These are phyloP conservation scores for Papilio demoleus DNA, from an alignment of 2,888 invertebrate genomes.

Conservation along the genomic window DNA sequence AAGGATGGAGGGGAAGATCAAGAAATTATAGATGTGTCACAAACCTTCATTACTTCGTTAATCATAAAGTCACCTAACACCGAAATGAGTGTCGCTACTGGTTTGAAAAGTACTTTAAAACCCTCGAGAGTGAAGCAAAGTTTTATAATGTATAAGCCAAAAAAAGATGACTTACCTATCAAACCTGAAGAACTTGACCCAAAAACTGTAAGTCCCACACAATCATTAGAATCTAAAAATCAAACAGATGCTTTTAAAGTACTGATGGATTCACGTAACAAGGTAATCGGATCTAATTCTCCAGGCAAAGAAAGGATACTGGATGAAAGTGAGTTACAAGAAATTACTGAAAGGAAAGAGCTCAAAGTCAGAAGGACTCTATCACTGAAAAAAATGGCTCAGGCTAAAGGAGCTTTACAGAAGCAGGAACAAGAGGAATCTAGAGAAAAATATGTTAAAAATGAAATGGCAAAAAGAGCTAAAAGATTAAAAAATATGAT, in stretches of 20 bases:
- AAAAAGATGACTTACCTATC: constrained; percentile 47
- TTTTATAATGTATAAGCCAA: constrained; percentile 69
- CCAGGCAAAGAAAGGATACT: constrained; percentile 80
- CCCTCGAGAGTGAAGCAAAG: constrained; percentile 64
- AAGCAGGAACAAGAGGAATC: constrained; percentile 84
- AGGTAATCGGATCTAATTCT: constrained; percentile 85
- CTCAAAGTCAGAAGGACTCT: constrained; percentile 77
- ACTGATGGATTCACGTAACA: constrained; percentile 87
- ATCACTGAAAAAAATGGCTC: constrained; percentile 85
- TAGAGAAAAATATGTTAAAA: constrained; percentile 82
- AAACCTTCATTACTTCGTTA: constrained; percentile 60
- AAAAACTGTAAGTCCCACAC: constrained; percentile 4
- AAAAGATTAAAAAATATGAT: constrained; percentile 82
- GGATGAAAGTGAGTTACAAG: constrained; percentile 56
- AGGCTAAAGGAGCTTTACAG: constrained; percentile 83
- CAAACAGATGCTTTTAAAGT: constrained; percentile 85
- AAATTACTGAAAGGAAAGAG: constrained; percentile 58
- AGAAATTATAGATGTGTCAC: constrained; percentile 73
- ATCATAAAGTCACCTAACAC: constrained; percentile 65
- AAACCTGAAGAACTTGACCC: constrained; percentile 27
- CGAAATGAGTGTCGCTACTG: constrained; percentile 42
- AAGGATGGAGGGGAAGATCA: constrained; percentile 74
- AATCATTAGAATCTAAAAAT: constrained; percentile 55
- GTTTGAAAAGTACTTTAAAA: constrained; percentile 47
- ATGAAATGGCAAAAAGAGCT: constrained; percentile 84